These are phyloP conservation scores for Oasisia sp. DNA, from an alignment of 2,888 invertebrate species.

Conservation along the genomic window DNA sequence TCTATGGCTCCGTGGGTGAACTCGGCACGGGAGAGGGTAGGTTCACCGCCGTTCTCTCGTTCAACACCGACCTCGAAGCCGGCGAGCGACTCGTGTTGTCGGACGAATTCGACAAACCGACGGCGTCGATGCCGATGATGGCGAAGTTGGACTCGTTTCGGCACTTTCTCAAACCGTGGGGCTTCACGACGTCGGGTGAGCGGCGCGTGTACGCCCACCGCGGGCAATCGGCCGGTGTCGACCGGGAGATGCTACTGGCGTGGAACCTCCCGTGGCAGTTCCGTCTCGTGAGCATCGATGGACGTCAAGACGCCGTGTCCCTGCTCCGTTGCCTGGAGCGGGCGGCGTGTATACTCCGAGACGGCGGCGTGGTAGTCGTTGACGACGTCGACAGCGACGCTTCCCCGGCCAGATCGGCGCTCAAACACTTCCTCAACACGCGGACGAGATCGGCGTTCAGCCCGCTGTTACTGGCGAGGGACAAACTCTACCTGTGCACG, in stretches of 20 bases:
- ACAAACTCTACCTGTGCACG: slow-evolving; percentile 10
- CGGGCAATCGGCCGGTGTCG: not conserved
- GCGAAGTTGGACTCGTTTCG: slow-evolving; percentile 10
- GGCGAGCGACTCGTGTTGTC: not conserved
- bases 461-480: not conserved
- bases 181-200: not conserved
- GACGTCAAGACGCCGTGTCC: not conserved
- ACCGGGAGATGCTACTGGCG: not conserved
- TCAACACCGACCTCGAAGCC: not conserved
- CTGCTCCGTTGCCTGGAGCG: not conserved
- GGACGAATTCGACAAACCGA: not conserved
- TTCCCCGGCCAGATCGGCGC: not conserved
- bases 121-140: not conserved
- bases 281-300: not conserved
- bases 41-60: not conserved
- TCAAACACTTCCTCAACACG: not conserved
- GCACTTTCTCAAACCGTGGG: not conserved
- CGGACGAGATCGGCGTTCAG: not conserved
- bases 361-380: not conserved
- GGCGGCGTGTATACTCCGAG: not conserved
- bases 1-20: not conserved
- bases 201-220: not conserved
- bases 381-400: not conserved
- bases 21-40: not conserved
- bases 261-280: not conserved